Evolutionary conservation across 1,140 invertebrate species (phyloP).

Genomic region (Dendroctonus valens): DNA sequence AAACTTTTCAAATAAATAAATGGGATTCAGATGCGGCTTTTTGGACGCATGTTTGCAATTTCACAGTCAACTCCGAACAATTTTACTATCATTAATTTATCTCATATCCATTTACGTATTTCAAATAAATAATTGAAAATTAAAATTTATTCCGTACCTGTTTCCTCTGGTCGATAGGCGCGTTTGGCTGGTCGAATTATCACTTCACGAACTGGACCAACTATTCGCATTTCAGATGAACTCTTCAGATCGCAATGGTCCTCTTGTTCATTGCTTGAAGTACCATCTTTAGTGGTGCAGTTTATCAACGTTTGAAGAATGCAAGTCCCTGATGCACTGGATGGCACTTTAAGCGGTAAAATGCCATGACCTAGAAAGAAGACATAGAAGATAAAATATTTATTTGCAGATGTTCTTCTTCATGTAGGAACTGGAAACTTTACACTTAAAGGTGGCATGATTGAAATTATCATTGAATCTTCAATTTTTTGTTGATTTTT

Average conservation of each 20-base stretch:
- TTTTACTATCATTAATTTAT: neutral
- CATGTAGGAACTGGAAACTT: no score
- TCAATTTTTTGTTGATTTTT: neutral
- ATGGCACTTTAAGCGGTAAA: constrained; percentile 58
- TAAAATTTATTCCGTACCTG: constrained; percentile 52
- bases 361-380: constrained; percentile 60
- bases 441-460: no score
- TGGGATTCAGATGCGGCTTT: no score
- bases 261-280: constrained; percentile 7
- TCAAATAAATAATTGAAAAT: no score
- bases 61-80: no score
- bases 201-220: constrained; percentile 61
- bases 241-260: constrained; percentile 56
- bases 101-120: neutral
- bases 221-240: constrained; percentile 56
- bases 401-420: no score
- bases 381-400: no score
- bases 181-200: constrained; percentile 60
- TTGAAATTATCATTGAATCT: no score
- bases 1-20: constrained; percentile 11
- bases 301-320: constrained; percentile 59
- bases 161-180: constrained; percentile 61
- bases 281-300: constrained; percentile 45
- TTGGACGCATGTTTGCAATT: no score
- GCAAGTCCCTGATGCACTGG: constrained; percentile 55